These are phyloP conservation scores for Silurus lanzhouensis DNA, from an alignment of 2,797 vertebrate species.

Conservation along the genomic window DNA sequence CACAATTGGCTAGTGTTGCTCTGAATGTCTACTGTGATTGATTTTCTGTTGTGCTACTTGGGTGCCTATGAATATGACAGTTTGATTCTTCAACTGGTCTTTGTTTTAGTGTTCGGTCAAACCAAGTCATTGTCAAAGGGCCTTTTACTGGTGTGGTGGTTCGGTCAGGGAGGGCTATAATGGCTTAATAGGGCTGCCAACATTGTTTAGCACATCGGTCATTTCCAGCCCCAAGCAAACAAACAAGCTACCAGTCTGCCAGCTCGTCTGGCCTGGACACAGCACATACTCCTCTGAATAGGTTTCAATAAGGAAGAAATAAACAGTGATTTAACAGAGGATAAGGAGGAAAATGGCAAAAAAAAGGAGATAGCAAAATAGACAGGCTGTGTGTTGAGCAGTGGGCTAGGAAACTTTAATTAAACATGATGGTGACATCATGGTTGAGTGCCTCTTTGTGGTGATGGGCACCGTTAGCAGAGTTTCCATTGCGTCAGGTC, in stretches of 20 bases:
- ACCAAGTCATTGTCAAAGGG: neutral
- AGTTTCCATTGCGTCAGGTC: slow-evolving; percentile 67
- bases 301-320: neutral
- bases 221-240: slow-evolving; percentile 31
- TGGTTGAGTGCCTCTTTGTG: slow-evolving; percentile 50
- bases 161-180: neutral
- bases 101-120: neutral
- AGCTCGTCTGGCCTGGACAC: slow-evolving; percentile 18
- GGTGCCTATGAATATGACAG: neutral
- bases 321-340: neutral
- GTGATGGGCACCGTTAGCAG: slow-evolving; percentile 44
- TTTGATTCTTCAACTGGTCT: neutral
- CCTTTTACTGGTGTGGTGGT: slow-evolving; percentile 14
- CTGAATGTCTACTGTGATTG: neutral
- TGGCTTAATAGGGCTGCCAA: slow-evolving; percentile 27
- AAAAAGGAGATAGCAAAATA: neutral
- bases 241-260: slow-evolving; percentile 28
- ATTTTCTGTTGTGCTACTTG: neutral
- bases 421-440: slow-evolving; percentile 52
- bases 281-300: slow-evolving; percentile 5
- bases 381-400: slow-evolving; percentile 21
- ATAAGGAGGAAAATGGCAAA: neutral
- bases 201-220: slow-evolving; percentile 34
- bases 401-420: slow-evolving; percentile 42
- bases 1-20: neutral